phyloP scores from a whole-genome alignment of 2,113 vertebrate genomes.

The Cebus imitator region DNA sequence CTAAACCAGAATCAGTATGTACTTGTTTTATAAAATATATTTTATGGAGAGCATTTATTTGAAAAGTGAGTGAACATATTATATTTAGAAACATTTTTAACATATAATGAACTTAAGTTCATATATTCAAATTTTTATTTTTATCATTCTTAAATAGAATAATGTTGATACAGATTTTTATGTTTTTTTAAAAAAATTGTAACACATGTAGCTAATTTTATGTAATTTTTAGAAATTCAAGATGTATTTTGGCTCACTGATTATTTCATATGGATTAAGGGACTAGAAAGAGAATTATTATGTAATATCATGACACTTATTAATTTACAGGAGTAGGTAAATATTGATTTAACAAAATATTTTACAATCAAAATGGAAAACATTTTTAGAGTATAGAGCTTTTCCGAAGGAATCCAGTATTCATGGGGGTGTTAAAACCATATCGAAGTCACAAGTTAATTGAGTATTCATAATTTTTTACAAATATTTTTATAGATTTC shows the following conservation, averaged over 20 bases:
- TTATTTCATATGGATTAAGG: neutral
- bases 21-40: neutral
- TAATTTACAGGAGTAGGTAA: neutral
- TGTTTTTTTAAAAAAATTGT: neutral
- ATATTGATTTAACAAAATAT: neutral
- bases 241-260: neutral
- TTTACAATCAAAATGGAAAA: neutral
- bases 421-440: neutral
- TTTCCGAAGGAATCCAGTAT: neutral
- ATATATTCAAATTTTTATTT: neutral
- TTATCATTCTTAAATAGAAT: neutral
- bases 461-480: neutral
- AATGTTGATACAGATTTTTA: neutral
- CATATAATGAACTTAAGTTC: neutral
- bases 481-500: neutral
- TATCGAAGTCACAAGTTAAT: neutral
- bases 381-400: neutral
- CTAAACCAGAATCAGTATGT: neutral
- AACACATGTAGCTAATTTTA: neutral
- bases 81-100: neutral
- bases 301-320: neutral
- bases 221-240: neutral
- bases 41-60: neutral
- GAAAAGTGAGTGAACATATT: neutral
- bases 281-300: neutral